Percentiles rank a stretch among this genome's conserved stretches.
These are phyloP conservation scores for Brachionus sp. DNA, from an alignment of 1,140 invertebrate genomes.

Conservation along the genomic window DNA sequence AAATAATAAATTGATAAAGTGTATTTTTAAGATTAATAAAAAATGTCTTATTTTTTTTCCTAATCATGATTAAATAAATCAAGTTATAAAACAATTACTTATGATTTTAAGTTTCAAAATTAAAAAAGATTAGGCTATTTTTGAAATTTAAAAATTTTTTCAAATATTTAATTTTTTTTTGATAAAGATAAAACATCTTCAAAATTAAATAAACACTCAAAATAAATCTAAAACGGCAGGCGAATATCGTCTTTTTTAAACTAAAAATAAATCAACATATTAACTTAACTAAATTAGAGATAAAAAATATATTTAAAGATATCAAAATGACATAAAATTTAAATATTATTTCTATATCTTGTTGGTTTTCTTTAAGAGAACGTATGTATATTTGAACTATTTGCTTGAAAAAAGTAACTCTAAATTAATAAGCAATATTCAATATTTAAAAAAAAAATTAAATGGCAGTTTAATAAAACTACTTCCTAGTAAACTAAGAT, in stretches of 20 bases:
- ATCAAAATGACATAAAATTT: not conserved
- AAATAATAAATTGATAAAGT: too few relatives aligned
- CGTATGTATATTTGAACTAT: too few relatives aligned
- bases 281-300: not conserved
- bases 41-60: too few relatives aligned
- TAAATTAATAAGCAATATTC: too few relatives aligned
- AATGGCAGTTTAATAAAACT: too few relatives aligned
- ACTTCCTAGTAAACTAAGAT: too few relatives aligned
- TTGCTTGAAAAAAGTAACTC: too few relatives aligned
- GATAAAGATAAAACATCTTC: not conserved
- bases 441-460: too few relatives aligned
- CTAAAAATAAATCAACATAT: not conserved
- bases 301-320: not conserved
- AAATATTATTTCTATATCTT: too few relatives aligned
- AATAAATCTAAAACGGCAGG: not conserved
- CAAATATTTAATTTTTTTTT: not conserved
- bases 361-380: too few relatives aligned
- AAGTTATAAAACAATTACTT: not conserved
- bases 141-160: not conserved
- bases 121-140: not conserved
- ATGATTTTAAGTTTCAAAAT: not conserved
- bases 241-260: not conserved
- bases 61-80: too few relatives aligned
- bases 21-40: too few relatives aligned
- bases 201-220: not conserved